These are phyloP conservation scores for Malurus melanocephalus DNA, from an alignment of 2,113 vertebrate genomes.

Conservation along the genomic window DNA sequence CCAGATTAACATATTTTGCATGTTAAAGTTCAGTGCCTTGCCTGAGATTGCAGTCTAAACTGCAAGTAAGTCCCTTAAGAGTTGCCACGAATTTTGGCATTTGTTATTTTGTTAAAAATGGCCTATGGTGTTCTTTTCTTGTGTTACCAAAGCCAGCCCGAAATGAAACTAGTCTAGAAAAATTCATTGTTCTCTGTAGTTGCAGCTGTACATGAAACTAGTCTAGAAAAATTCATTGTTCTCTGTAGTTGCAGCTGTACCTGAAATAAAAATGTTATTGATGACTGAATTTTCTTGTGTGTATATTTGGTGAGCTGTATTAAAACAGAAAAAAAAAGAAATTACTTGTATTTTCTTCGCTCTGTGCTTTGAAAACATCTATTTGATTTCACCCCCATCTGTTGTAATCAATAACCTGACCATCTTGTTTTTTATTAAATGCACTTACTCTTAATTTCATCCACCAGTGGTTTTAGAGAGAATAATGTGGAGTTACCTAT, in stretches of 20 bases:
- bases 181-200: slow-evolving; percentile 84
- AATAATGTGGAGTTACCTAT: slow-evolving; percentile 99
- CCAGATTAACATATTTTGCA: slow-evolving; percentile 50
- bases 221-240: slow-evolving; percentile 81
- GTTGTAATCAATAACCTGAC: slow-evolving; percentile 99
- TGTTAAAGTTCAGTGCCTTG: slow-evolving; percentile 57
- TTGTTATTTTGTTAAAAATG: slow-evolving; percentile 73
- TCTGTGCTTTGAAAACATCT: slow-evolving; percentile 94
- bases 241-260: slow-evolving; percentile 82
- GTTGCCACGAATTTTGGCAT: slow-evolving; percentile 59
- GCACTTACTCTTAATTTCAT: slow-evolving; percentile 99
- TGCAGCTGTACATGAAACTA: slow-evolving; percentile 65
- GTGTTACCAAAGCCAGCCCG: slow-evolving; percentile 65
- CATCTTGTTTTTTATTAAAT: slow-evolving; percentile 99
- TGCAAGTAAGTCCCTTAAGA: slow-evolving; percentile 59
- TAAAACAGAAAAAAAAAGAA: slow-evolving; percentile 88
- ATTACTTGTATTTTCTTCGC: slow-evolving; percentile 99
- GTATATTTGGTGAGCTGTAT: slow-evolving; percentile 79
- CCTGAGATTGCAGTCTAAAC: slow-evolving; percentile 58
- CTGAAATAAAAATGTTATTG: slow-evolving; percentile 86
- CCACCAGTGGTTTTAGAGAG: slow-evolving; percentile 99
- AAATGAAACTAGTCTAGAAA: slow-evolving; percentile 75
- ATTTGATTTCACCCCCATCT: slow-evolving; percentile 96
- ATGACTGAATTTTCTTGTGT: slow-evolving; percentile 88
- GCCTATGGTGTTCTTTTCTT: slow-evolving; percentile 36